Base-by-base conservation (phyloP, 2,113 vertebrate species). In the Phrynosoma blainvillii region DNA sequence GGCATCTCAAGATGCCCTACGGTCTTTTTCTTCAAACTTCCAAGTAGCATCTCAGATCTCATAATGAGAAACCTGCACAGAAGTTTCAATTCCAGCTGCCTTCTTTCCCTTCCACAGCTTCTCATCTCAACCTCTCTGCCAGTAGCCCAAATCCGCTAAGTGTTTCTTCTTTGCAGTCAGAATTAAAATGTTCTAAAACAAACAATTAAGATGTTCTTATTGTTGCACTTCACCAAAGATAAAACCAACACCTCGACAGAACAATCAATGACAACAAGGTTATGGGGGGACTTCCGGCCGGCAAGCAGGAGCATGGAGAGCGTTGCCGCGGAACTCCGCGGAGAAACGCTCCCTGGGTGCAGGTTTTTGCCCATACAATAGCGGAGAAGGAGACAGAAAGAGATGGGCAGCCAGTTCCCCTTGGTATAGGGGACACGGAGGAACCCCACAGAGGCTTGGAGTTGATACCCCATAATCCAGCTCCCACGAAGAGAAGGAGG, bases 211-310 rank as follows among this genome's bases (percentile, higher is more conserved):
- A 89, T 84, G 89, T 83, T 89, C 1, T 89, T 92, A 89, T 90
- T 84, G 68, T 65, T 54, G 73, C 82, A 77, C 6, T 32, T 62
- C 83, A n/a, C 0, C 0, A 20, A 82, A 13, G 79, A 85, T 79
- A 32, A 89, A 90, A 82, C 16, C 87, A 62, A 73, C 56, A 65
- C 82, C 66, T 91, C 42, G 86, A 52, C 10, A 36, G 18, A 40
- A 79, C 32, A 40, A 79, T 32, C 36, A 47, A 79, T 56, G 66
- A 40, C 65, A 71, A 32, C 13, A 79, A 16, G 25, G 14, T 80
- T 87, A 88, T 59, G 86, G 88, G 86, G 91, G 11, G 10, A 59
- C n/a, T n/a, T n/a, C n/a, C n/a, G n/a, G n/a, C n/a, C n/a, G n/a
- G n/a, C n/a, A n/a, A n/a, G n/a, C n/a, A n/a, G n/a, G n/a, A n/a